Evolutionary conservation across 2,888 invertebrate genomes (phyloP), one percentile per base, ranked within the genome.

Genomic region (Ormia ochracea): DNA sequence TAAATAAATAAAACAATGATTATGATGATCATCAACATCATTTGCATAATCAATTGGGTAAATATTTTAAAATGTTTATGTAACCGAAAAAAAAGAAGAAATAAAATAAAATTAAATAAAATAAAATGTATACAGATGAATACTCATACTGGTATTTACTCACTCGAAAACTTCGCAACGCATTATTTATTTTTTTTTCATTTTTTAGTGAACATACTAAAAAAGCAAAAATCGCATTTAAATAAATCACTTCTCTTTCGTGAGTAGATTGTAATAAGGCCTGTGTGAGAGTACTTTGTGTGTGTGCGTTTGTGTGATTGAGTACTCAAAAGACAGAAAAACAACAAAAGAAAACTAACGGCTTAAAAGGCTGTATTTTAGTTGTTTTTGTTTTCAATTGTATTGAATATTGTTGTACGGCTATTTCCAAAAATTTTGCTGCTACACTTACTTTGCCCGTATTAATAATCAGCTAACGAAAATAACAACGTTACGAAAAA

Each of bases 11-110:
- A 77, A 65, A 69, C 63, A 59, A 66, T 28, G 50, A 59, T n/a
- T 70, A 77, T 68, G 50, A 75, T 38, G 41, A 65, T n/a, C 61
- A 31, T 26, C 61, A 61, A 33, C 52, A 69, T 63, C 72, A 80
- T 80, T 80, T 80, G 80, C 80, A 80, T 80, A 80, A 80, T 80
- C 80, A 76, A 76, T 80, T 80, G 80, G 76, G 76, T 80, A 80
- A 76, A 76, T 72, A 76, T 80, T 68, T 61, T 38, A 72, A 72
- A 76, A 54, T 48, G 72, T 63, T 80, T 80, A 80, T 80, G 72
- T 80, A 80, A 80, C 72, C 59, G 28, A 56, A 45, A 38, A n/a
- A n/a, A n/a, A n/a, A n/a, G n/a, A n/a, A n/a, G n/a, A n/a, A 36
- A 19, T 14, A 70, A 33, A 23, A 43, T 9, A 31, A 52, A 52